Base-by-base conservation (phyloP, 1,140 invertebrate genomes). In the Papilio polytes region DNA sequence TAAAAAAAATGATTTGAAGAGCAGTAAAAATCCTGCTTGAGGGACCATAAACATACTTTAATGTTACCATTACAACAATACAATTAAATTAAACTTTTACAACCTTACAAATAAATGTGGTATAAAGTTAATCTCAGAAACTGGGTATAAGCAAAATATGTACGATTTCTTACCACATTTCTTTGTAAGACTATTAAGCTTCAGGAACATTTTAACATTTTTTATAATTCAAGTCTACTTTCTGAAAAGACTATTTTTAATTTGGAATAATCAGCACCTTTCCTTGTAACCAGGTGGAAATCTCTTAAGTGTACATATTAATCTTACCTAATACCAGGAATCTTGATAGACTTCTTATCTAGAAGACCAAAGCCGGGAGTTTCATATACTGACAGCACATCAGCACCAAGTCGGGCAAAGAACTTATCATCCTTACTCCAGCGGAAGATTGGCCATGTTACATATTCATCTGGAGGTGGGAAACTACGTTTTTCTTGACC, bases 381-480 rank as follows among this genome's bases (percentile, higher is more conserved):
- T 95, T 99, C 98, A 94, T 99, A 99, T 15, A 99, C 97, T 88
- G 98, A 98, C 2, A 99, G 96, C 9, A 97, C 94, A 88, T 98
- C 98, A 53, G 96, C 95, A 84, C 98, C 97, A 94, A 99, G 97
- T 79, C 98, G 97, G 2, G 98, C 99, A 94, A 99, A 99, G 95
- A 98, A 99, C 91, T 98, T 98, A 89, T 99, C 99, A 94, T 99
- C 99, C 89, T 98, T 97, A 41, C 98, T 99, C 99, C 99, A 99
- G 82, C 98, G 98, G 95, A 99, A 99, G 76, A 99, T 98, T 0
- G 99, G 98, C 97, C 98, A 99, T 0, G 97, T 96, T 0, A 97
- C 96, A 87, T 96, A 96, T 22, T 97, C 97, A 1, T 97, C 97
- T 74, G 99, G 98, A 4, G 98, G 97, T 76, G 97, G 97, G 92